These are phyloP conservation scores for Euproctis similis DNA, from an alignment of 2,888 invertebrate species.

Conservation along the genomic window DNA sequence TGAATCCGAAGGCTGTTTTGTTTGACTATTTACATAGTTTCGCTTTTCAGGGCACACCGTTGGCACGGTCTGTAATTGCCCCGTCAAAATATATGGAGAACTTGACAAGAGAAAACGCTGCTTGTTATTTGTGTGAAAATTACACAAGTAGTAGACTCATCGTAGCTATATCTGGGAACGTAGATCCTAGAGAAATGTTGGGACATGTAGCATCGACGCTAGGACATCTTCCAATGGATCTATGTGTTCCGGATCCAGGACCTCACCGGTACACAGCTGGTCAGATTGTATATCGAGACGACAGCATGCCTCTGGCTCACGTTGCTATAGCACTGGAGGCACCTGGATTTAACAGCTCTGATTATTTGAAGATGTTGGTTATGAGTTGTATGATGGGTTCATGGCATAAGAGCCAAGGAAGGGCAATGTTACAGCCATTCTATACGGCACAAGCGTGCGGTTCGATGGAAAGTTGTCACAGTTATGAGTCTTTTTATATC, in stretches of 20 bases:
- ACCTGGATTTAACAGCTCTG: conserved; percentile 43
- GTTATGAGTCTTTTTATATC: conserved; percentile 58
- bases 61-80: conserved; percentile 70
- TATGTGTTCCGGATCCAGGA: conserved; percentile 19
- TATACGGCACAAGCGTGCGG: conserved; percentile 40
- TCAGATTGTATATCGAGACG: conserved; percentile 38
- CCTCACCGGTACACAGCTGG: conserved; percentile 35
- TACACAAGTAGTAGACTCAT: conserved; percentile 77
- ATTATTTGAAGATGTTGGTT: conserved; percentile 43
- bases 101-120: conserved; percentile 62
- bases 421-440: conserved; percentile 32
- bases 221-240: conserved; percentile 53
- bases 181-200: conserved; percentile 70
- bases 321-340: conserved; percentile 64
- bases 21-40: conserved; percentile 62
- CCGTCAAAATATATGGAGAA: conserved; percentile 78
- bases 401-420: conserved; percentile 52
- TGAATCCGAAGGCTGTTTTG: conserved; percentile 39
- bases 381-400: conserved; percentile 51
- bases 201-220: conserved; percentile 58
- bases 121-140: conserved; percentile 29
- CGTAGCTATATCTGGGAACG: conserved; percentile 81
- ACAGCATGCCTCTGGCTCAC: conserved; percentile 56
- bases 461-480: conserved; percentile 39
- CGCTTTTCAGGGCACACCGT: conserved; percentile 63